phyloP scores from a whole-genome alignment of 2,888 invertebrate species.

The Heliconius ethilla region DNA sequence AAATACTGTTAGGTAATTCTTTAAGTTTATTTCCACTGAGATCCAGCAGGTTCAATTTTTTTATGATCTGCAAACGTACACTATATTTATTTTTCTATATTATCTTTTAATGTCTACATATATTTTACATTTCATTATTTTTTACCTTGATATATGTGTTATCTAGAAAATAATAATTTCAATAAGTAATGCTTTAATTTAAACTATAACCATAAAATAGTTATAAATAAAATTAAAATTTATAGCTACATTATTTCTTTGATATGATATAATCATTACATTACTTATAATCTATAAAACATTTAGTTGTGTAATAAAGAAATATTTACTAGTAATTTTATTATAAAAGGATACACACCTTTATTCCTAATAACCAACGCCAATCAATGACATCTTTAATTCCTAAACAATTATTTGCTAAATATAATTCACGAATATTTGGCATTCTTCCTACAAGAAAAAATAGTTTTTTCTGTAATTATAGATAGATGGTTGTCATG shows the following conservation, averaged over 20 bases:
- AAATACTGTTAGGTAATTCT: constrained; percentile 83
- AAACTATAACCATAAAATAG: neutral
- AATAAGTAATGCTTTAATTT: neutral
- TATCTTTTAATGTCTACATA: neutral
- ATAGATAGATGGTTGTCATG: neutral
- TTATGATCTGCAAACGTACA: constrained; percentile 62
- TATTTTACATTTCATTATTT: neutral
- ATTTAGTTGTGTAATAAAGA: neutral
- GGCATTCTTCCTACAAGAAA: constrained; percentile 76
- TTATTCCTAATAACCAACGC: constrained; percentile 84
- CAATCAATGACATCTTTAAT: constrained; percentile 79
- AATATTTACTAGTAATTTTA: neutral
- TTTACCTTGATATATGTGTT: neutral
- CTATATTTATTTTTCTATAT: constrained; percentile 22
- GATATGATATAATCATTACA: neutral
- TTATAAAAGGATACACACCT: constrained; percentile 53
- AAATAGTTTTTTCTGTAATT: neutral
- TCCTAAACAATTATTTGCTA: constrained; percentile 85
- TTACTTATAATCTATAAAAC: neutral
- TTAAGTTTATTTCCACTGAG: constrained; percentile 82
- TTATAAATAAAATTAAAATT: neutral
- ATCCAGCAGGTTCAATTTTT: constrained; percentile 83
- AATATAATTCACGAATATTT: constrained; percentile 82
- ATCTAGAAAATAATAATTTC: neutral
- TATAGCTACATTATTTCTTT: neutral